Percentiles rank a stretch among this genome's conserved stretches.
These are phyloP conservation scores for Hydropotes inermis DNA, from an alignment of 2,113 vertebrate species.

Conservation along the genomic window DNA sequence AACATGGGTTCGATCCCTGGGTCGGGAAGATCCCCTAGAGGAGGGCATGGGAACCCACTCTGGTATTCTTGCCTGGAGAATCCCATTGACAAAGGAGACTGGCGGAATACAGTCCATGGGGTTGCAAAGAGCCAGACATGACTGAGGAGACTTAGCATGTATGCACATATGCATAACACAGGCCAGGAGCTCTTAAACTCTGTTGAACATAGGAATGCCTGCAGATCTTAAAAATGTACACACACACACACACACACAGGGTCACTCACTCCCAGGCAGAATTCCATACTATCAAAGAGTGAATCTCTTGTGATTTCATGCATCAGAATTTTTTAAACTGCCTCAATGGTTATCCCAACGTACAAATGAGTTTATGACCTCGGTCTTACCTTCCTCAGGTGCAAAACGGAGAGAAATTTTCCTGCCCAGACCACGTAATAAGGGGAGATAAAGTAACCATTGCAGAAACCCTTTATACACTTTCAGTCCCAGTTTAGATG, in stretches of 20 bases:
- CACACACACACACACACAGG: too few relatives aligned
- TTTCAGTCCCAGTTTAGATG: not conserved
- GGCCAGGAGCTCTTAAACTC: not conserved
- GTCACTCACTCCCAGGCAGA: not conserved
- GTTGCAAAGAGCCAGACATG: not conserved
- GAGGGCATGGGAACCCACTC: not conserved
- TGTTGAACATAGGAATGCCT: not conserved
- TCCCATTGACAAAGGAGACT: not conserved
- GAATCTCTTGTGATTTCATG: not conserved
- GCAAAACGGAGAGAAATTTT: not conserved
- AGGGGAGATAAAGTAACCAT: not conserved
- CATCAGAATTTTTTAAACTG: not conserved
- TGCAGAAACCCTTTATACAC: not conserved
- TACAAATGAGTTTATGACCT: not conserved
- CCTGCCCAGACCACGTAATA: not conserved
- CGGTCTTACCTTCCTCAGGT: not conserved
- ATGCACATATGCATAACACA: not conserved
- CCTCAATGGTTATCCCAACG: accelerated
- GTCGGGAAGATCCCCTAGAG: not conserved
- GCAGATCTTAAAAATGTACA: not conserved
- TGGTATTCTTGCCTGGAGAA: not conserved
- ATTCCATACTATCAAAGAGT: not conserved
- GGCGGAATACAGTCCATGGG: not conserved
- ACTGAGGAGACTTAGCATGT: not conserved
- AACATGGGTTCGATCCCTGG: accelerated